Evolutionary conservation across 2,113 vertebrate genomes (phyloP).

Genomic region (Steatornis caripensis): DNA sequence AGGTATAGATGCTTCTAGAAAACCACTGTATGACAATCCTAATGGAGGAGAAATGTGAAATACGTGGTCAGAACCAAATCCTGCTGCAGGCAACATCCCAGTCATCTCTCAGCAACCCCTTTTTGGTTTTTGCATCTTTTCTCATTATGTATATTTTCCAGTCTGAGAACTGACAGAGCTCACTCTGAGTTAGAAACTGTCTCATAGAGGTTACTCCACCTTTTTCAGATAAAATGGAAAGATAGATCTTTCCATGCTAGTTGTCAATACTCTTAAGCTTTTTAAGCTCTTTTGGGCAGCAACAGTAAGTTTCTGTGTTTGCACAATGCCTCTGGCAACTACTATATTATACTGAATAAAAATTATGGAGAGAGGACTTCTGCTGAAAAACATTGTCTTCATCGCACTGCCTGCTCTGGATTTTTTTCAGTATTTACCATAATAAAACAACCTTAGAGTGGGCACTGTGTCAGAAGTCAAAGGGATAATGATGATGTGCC

Average conservation of each 20-base stretch:
- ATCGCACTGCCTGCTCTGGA: neutral
- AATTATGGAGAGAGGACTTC: neutral
- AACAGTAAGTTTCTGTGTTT: neutral
- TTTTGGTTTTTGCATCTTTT: neutral
- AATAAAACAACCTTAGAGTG: neutral
- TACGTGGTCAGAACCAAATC: neutral
- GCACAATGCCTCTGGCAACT: constrained; percentile 8
- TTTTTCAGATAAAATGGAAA: neutral
- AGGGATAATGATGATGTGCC: neutral
- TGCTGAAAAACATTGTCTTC: neutral
- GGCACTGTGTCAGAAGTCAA: constrained; percentile 15
- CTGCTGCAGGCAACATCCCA: neutral
- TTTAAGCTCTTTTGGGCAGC: neutral
- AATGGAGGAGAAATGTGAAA: neutral
- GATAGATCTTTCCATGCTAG: neutral
- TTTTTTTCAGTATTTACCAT: constrained; percentile 1
- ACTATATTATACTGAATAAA: neutral
- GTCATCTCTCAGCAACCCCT: neutral
- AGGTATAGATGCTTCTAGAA: neutral
- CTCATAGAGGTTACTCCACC: neutral
- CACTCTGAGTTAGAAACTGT: neutral
- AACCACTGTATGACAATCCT: neutral
- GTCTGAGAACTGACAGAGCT: neutral
- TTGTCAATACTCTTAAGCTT: neutral
- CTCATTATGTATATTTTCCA: neutral